phyloP scores from a whole-genome alignment of 2,888 invertebrate genomes.

The Microchrysa polita region DNA sequence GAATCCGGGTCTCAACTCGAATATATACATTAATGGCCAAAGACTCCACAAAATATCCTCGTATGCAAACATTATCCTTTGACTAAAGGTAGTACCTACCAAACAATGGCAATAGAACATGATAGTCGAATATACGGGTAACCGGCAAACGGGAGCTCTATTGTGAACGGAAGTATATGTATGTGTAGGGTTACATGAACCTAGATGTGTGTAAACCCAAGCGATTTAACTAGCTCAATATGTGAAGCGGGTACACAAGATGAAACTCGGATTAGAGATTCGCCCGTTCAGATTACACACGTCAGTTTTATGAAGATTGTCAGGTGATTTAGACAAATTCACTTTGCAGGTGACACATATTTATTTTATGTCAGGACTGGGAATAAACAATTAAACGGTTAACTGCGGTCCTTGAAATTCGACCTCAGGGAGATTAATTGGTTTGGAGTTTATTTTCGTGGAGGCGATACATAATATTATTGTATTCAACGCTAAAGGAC shows the following conservation, averaged over 20 bases:
- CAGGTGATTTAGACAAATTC: constrained; percentile 20
- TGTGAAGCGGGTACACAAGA: neutral
- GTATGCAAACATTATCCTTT: constrained; percentile 15
- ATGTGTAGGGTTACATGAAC: no score
- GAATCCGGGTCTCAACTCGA: neutral
- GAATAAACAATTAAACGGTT: neutral
- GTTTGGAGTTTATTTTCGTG: no score
- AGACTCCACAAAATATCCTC: neutral
- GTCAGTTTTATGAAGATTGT: constrained; percentile 21
- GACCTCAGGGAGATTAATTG: no score
- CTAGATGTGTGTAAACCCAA: constrained; percentile 16
- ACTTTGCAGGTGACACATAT: constrained; percentile 1
- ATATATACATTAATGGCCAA: constrained; percentile 4
- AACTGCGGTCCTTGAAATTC: no score
- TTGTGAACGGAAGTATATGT: neutral
- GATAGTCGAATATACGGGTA: no score
- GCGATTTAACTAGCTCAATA: constrained; percentile 14
- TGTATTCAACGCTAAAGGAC: no score
- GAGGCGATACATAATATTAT: no score
- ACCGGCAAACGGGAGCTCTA: no score
- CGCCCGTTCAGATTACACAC: constrained; percentile 6
- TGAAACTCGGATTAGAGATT: constrained; percentile 25
- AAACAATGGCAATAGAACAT: constrained; percentile 1
- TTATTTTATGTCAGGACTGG: neutral
- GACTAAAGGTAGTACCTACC: neutral